Base-by-base conservation (phyloP, 2,888 invertebrate genomes). In the Esperia sulphurella region DNA sequence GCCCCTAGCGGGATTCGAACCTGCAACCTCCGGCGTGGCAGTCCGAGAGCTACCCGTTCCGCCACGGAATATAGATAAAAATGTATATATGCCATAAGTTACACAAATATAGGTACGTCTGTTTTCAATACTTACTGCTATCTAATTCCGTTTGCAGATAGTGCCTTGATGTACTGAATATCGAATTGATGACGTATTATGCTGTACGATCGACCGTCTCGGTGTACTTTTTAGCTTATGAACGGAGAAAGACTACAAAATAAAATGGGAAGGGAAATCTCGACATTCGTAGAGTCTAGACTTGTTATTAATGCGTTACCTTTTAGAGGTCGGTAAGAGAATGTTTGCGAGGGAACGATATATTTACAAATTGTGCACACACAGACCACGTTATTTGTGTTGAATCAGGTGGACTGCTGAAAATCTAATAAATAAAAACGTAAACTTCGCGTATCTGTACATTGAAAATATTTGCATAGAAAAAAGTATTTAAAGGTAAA, bases 341-440 rank as follows among this genome's bases (percentile, higher is more conserved):
- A 49, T 55, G 52, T 53, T 54, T 51, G 55, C 51, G 48, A 39
- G 53, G 45, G 31, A 42, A 43, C 39, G 2, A 21, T 21, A 5
- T 21, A 2, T 21, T 21, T 21, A 21, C 21, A 49, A 48, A 42
- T 61, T 58, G 63, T 65, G 65, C 65, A 64, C 63, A 60, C 65
- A 63, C 55, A n/a, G n/a, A 66, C 50, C 48, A 59, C 62, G 64
- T 65, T 67, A 68, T 72, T 69, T 62, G 51, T 68, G 70, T 68
- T 72, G 69, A 76, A 80, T 77, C 72, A 21, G 21, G 72, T 61
- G 49, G 47, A 57, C 57, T 65, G 65, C 66, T 70, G 67, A 71
- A 76, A 78, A 81, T 81, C 76, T 77, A 21, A 80, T 76, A 83
- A 80, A 83, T 82, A 85, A 80, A 78, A 77, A 65, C 59, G 60